Conservation (phyloP, 2,797 vertebrate species). For the Antennarius maculatus region DNA sequence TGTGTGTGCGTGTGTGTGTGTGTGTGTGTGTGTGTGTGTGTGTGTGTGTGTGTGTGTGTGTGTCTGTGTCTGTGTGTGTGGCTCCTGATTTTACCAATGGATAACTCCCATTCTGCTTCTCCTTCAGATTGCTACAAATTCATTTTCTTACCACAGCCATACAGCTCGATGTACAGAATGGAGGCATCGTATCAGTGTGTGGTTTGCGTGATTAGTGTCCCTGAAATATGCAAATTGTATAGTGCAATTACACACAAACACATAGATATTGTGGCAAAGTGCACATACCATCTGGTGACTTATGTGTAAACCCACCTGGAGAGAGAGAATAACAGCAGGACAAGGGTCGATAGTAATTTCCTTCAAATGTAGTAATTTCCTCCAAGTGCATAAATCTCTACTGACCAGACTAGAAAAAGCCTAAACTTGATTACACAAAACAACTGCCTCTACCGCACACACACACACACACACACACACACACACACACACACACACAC, state of each 20-base stretch:
- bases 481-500: conserved; percentile 1
- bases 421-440: conserved; percentile 43
- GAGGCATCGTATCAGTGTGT: background rate
- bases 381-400: conserved; percentile 61
- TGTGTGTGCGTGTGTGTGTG: background rate
- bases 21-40: background rate
- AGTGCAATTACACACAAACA: conserved; percentile 10
- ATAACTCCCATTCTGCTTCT: conserved; percentile 21
- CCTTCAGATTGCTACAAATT: conserved; percentile 39
- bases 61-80: conserved; percentile 12
- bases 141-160: conserved; percentile 11
- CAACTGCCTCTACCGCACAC: conserved; percentile 8
- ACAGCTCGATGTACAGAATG: conserved; percentile 21
- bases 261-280: conserved; percentile 2
- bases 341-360: conserved; percentile 65
- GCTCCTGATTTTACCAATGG: conserved; percentile 46
- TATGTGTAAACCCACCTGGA: conserved; percentile 27
- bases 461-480: conserved; percentile 28
- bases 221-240: background rate
- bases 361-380: conserved; percentile 55
- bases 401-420: conserved; percentile 37
- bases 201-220: background rate
- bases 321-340: conserved; percentile 35
- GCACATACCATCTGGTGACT: conserved; percentile 16
- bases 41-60: conserved; percentile 3